phyloP scores from a whole-genome alignment of 2,113 vertebrate species.

The Anguilla japonica region DNA sequence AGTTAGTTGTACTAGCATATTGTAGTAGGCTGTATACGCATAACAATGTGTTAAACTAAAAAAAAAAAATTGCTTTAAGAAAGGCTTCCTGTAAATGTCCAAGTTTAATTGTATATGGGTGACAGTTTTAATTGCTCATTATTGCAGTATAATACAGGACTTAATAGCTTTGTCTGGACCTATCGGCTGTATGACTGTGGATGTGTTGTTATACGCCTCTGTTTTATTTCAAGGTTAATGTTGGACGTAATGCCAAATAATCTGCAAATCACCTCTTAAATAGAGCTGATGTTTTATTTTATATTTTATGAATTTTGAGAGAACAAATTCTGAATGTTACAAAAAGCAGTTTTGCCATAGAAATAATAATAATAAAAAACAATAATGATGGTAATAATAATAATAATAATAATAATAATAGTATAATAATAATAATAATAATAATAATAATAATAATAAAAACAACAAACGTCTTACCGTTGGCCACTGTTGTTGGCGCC shows the following conservation, averaged over 20 bases:
- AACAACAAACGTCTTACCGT: constrained; percentile 62
- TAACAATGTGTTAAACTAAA: background rate
- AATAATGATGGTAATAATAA: constrained; percentile 20
- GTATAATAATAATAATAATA: constrained; percentile 33
- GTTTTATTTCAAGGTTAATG: background rate
- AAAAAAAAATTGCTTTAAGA: background rate
- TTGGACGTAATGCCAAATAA: background rate
- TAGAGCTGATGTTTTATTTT: background rate
- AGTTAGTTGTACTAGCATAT: background rate
- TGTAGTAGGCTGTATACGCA: background rate
- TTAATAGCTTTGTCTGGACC: constrained; percentile 5
- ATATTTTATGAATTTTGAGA: background rate
- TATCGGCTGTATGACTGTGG: background rate
- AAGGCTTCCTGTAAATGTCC: background rate
- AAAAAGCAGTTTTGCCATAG: background rate
- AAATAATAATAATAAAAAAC: background rate
- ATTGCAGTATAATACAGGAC: background rate
- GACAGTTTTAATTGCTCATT: constrained; percentile 17
- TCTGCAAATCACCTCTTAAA: too few relatives aligned
- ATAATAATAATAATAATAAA: constrained; percentile 28
- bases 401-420: constrained; percentile 32
- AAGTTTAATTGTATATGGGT: background rate
- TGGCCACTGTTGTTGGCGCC: constrained; percentile 52
- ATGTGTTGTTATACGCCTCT: background rate
- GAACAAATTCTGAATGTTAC: background rate